Conservation (phyloP, 2,113 vertebrate species). For the Quiscalus mexicanus region DNA sequence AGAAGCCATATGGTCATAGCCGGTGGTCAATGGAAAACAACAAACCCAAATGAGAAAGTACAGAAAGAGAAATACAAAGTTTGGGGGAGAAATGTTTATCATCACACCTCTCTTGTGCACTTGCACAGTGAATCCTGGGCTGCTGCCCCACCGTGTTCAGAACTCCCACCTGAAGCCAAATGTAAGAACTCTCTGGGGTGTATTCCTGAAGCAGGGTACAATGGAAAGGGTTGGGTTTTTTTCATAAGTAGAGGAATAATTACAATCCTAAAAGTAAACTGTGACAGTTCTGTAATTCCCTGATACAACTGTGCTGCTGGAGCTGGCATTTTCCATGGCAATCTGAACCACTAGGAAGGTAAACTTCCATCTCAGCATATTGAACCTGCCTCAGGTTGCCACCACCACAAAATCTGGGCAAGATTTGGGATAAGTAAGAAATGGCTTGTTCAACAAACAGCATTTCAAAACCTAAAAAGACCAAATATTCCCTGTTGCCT, state of each 20-base stretch:
- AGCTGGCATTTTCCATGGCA: neutral
- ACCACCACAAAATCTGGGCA: neutral
- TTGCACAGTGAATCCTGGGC: neutral
- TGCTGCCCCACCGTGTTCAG: neutral
- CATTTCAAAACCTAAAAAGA: neutral
- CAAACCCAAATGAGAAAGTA: neutral
- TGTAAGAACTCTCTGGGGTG: neutral
- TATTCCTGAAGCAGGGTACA: neutral
- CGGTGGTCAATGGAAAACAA: conserved; percentile 50
- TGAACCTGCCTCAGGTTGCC: neutral
- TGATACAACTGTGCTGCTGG: neutral
- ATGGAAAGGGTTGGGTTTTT: neutral
- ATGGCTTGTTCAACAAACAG: neutral
- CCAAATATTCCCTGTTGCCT: neutral
- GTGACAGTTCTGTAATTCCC: neutral
- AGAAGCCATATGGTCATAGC: conserved; percentile 72
- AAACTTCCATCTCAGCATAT: neutral
- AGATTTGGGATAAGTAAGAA: neutral
- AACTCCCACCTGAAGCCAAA: conserved; percentile 1
- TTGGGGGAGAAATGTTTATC: neutral
- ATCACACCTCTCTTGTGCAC: neutral
- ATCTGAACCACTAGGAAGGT: neutral
- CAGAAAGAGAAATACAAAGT: conserved; percentile 18
- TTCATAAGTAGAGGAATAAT: neutral
- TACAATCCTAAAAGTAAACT: neutral